phyloP scores from a whole-genome alignment of 1,140 invertebrate species.

The Neodiprion lecontei region DNA sequence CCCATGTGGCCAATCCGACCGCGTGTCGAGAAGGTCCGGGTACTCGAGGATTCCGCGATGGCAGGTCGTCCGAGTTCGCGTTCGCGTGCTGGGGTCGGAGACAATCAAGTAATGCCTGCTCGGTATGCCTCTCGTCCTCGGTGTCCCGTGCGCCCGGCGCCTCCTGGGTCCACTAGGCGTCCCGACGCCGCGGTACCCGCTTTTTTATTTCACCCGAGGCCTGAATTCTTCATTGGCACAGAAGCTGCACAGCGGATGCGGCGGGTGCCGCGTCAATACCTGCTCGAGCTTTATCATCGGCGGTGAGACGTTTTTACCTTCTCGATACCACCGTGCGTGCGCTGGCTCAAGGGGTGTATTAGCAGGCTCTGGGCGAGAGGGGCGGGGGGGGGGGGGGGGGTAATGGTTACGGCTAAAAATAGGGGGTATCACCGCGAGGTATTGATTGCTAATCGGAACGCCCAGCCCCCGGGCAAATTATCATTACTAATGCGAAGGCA shows the following conservation, averaged over 20 bases:
- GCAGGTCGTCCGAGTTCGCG: not conserved
- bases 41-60: not conserved
- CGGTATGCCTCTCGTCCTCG: slow-evolving; percentile 51
- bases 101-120: slow-evolving; percentile 62
- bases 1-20: not conserved
- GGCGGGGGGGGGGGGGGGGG: too few species aligned
- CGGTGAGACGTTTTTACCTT: too few species aligned
- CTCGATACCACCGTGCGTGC: not conserved
- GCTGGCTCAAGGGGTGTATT: not conserved
- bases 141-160: slow-evolving; percentile 31
- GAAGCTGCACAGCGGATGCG: too few species aligned
- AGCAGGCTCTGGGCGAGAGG: too few species aligned
- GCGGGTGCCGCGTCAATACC: too few species aligned
- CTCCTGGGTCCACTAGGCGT: slow-evolving; percentile 53
- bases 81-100: slow-evolving; percentile 29
- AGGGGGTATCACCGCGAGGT: not conserved
- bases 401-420: not conserved
- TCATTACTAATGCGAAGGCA: not conserved
- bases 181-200: not conserved
- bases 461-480: not conserved
- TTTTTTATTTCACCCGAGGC: too few species aligned
- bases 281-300: too few species aligned
- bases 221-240: too few species aligned
- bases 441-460: slow-evolving; percentile 2
- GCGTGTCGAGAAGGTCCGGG: not conserved